A percentile compares a stretch with the other conserved stretches of the same genome.
Conservation (phyloP, 2,797 vertebrate species). For the Nannoperca australis region DNA sequence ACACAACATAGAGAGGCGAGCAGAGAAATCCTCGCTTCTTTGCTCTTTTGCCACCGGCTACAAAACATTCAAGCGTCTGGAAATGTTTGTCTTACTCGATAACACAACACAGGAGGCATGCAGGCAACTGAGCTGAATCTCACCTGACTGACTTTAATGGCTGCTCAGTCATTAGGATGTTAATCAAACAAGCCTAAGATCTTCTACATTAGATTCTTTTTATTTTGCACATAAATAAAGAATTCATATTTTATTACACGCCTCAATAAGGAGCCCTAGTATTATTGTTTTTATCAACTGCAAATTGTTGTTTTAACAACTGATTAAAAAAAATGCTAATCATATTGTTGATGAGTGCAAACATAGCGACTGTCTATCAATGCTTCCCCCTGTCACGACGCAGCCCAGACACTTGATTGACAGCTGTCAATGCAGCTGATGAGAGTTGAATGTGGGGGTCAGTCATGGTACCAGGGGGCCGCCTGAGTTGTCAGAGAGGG, state of each 20-base stretch:
- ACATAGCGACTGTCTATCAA: constrained; percentile 57
- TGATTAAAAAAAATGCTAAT: constrained; percentile 47
- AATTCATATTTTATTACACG: background rate
- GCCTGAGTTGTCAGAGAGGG: constrained; percentile 43
- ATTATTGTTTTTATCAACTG: constrained; percentile 19
- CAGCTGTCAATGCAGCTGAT: constrained; percentile 76
- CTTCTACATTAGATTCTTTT: background rate
- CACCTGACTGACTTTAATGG: constrained; percentile 29
- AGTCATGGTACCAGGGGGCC: constrained; percentile 58
- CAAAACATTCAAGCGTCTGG: constrained; percentile 36
- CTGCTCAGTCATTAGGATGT: constrained; percentile 6
- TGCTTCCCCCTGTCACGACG: constrained; percentile 50
- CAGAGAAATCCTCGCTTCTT: constrained; percentile 35
- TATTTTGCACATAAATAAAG: background rate
- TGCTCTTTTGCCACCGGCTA: constrained; percentile 34
- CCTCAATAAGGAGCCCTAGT: background rate
- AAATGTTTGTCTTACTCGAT: constrained; percentile 36
- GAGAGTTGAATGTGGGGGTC: constrained; percentile 74
- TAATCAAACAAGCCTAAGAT: background rate
- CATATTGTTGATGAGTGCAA: constrained; percentile 20
- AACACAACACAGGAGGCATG: constrained; percentile 27
- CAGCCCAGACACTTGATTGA: constrained; percentile 66
- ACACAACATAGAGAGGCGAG: constrained; percentile 55
- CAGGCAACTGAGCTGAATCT: constrained; percentile 12
- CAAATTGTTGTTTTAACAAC: constrained; percentile 5